phyloP scores from a whole-genome alignment of 2,113 vertebrate genomes.

The Drymodes brunneopygia region DNA sequence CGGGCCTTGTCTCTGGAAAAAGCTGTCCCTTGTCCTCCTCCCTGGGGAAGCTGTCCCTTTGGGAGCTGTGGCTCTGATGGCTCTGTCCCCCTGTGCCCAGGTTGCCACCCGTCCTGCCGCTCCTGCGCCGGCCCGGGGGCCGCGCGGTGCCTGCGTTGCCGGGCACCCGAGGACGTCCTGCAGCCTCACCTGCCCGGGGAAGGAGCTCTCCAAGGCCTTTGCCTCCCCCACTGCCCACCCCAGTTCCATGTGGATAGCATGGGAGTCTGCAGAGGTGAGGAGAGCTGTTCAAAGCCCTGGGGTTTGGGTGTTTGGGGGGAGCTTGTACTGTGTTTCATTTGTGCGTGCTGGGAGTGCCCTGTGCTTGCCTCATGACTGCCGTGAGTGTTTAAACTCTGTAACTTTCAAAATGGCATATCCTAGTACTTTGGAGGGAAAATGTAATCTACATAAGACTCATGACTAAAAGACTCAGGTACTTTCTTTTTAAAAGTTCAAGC shows the following conservation, averaged over 20 bases:
- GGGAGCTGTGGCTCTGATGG: not conserved
- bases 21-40: not conserved
- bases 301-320: not conserved
- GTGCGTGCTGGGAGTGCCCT: rapidly evolving
- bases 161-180: constrained; percentile 71
- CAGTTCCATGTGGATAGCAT: constrained; percentile 70
- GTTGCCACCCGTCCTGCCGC: constrained; percentile 84
- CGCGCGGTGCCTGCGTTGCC: constrained; percentile 77
- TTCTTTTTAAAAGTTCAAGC: not conserved
- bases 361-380: not conserved
- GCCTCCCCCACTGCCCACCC: constrained; percentile 72
- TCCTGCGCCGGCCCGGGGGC: constrained; percentile 78
- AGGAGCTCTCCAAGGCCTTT: constrained; percentile 65
- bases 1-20: not conserved
- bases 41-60: not conserved
- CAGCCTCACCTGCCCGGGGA: constrained; percentile 39
- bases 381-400: not conserved
- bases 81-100: constrained; percentile 50
- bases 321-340: not conserved
- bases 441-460: rapidly evolving
- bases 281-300: not conserved
- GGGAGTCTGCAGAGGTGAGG: constrained; percentile 82
- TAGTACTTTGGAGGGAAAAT: not conserved
- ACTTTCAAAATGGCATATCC: not conserved
- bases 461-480: not conserved